Conservation (phyloP, 2,113 vertebrate species). For the Paramormyrops kingsleyae region DNA sequence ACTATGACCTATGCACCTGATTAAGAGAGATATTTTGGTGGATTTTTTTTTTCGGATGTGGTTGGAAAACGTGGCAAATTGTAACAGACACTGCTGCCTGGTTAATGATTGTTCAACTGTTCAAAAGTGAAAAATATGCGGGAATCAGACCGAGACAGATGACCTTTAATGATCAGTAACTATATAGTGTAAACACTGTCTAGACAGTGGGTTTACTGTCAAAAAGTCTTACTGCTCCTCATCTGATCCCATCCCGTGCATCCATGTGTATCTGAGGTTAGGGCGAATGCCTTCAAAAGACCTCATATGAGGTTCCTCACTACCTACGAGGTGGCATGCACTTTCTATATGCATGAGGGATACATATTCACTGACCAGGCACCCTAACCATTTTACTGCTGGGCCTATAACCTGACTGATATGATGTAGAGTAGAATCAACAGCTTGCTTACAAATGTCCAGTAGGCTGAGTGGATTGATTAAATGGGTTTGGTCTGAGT, state of each 20-base stretch:
- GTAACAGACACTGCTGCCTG: background rate
- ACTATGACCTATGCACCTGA: background rate
- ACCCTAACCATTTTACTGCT: background rate
- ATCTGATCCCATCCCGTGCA: background rate
- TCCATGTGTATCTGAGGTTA: background rate
- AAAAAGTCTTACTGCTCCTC: background rate
- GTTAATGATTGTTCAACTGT: background rate
- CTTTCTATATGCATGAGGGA: background rate
- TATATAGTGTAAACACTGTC: background rate
- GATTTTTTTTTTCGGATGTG: background rate
- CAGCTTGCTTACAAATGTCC: background rate
- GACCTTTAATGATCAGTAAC: conserved; percentile 2
- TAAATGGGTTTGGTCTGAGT: background rate
- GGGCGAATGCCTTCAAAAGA: background rate
- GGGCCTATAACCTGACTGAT: background rate
- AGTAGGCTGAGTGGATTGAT: background rate
- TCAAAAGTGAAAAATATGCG: background rate
- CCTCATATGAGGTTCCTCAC: background rate
- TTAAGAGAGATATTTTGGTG: background rate
- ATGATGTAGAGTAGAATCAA: background rate
- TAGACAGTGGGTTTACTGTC: background rate
- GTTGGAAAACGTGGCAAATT: background rate
- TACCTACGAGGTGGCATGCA: background rate
- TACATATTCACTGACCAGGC: background rate
- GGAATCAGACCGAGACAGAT: background rate